Conservation (phyloP, 2,113 vertebrate species). For the Sturnus vulgaris region DNA sequence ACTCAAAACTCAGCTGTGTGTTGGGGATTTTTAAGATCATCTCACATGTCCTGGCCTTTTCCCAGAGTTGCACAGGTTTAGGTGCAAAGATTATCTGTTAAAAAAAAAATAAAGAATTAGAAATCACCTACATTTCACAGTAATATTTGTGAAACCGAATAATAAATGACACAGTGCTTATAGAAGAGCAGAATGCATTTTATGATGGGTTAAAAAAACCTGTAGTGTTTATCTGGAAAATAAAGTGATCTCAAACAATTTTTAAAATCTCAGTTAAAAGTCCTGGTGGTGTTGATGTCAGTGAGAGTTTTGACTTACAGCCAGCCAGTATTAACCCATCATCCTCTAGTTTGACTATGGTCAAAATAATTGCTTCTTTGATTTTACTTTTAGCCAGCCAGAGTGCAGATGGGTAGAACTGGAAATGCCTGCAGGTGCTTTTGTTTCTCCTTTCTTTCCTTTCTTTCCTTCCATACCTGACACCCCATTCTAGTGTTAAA, state of each 20-base stretch:
- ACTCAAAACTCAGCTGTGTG: not conserved
- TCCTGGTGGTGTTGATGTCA: not conserved
- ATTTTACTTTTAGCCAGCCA: constrained; percentile 31
- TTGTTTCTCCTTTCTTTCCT: not conserved
- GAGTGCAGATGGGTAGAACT: constrained; percentile 21
- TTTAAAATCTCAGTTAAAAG: not conserved
- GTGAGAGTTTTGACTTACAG: not conserved
- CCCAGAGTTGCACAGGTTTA: not conserved
- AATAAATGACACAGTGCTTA: not conserved
- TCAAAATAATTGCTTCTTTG: not conserved
- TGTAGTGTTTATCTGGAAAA: not conserved
- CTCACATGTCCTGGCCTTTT: not conserved
- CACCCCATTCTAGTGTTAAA: constrained; percentile 14
- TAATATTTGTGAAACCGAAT: not conserved
- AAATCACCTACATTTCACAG: not conserved
- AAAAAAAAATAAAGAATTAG: not conserved
- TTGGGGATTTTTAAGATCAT: constrained; percentile 8
- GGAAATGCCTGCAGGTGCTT: not conserved
- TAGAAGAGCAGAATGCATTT: not conserved
- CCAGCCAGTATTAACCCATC: not conserved
- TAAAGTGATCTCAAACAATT: not conserved
- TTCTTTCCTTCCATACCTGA: not conserved
- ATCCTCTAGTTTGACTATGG: not conserved
- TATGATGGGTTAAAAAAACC: not conserved
- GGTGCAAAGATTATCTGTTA: not conserved